A percentile compares a stretch with the other conserved stretches of the same genome.
These are phyloP conservation scores for Mesitornis unicolor DNA, from an alignment of 2,113 vertebrate genomes.

Conservation along the genomic window DNA sequence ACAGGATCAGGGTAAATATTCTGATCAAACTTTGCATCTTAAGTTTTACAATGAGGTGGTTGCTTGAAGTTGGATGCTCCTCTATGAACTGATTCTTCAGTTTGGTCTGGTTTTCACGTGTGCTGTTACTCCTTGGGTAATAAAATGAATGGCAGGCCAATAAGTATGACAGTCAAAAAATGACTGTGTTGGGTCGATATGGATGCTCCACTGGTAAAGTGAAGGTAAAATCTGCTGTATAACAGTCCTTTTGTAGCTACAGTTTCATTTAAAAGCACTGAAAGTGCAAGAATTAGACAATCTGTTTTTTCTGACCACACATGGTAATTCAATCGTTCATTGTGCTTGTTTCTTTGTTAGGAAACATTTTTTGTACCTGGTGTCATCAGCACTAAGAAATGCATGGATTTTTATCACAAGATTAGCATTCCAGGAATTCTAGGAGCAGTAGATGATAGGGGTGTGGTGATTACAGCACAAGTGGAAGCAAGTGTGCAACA, in stretches of 20 bases:
- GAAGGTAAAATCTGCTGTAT: not conserved
- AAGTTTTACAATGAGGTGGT: not conserved
- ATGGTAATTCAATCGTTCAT: not conserved
- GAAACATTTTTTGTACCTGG: not conserved
- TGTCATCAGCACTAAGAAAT: not conserved
- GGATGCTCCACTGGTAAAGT: not conserved
- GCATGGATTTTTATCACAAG: not conserved
- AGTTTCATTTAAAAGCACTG: not conserved
- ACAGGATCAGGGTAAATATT: not conserved
- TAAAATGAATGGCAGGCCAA: not conserved
- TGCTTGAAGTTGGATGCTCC: not conserved
- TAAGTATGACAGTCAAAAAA: not conserved
- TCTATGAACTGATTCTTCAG: not conserved
- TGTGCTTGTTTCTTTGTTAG: not conserved
- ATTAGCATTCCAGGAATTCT: not conserved
- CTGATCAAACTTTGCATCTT: not conserved
- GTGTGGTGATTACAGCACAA: not conserved
- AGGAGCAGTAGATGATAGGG: not conserved
- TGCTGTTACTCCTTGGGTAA: not conserved
- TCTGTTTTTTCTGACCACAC: not conserved
- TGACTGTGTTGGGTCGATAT: not conserved
- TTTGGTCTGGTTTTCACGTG: not conserved
- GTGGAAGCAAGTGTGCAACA: not conserved
- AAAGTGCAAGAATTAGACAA: not conserved
- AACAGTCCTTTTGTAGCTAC: not conserved